Evolutionary conservation across 2,113 vertebrate genomes (phyloP), one percentile per base, ranked within the genome.

Genomic region (Cavia aperea): DNA sequence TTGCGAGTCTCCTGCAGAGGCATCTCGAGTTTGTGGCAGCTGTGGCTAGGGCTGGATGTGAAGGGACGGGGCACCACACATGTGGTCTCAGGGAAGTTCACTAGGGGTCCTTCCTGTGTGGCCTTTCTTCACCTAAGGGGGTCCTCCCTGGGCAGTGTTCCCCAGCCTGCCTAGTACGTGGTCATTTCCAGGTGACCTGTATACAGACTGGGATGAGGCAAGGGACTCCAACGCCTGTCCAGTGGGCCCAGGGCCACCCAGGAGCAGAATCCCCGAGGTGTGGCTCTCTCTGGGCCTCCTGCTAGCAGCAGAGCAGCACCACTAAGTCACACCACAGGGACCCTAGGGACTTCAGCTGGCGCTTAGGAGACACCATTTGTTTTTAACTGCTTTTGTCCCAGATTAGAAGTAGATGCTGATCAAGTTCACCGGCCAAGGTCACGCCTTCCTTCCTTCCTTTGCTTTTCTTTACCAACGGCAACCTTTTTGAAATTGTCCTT

Each of bases 401-500:
- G 33, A 31, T 84, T 81, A 85, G n/a, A 88, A 88, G 31, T 85
- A 13, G 83, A 33, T 46, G 18, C 54, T 36, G 9, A 81, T 70
- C 39, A n/a, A 79, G 54, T 54, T 60, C 33, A 33, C 26, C 46
- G 56, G 16, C 62, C 83, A 75, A 14, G 21, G 43, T 63, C 43
- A 65, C 9, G 2, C 7, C 31, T 51, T 24, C 39, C 66, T 51
- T 24, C 39, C 66, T 84, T 43, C 62, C 63, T 91, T 91, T 72
- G 2, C 88, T 81, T 58, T 91, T 90, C 82, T 79, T 84, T 84
- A 31, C 31, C 83, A 36, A 90, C 19, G 29, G 73, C 16, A 82
- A 51, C 51, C 62, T 66, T 92, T 88, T 54, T 54, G 68, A 92
- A 87, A 93, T 82, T 75, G 81, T 86, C 86, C 70, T 88, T 95